Base-by-base conservation (phyloP, 2,797 vertebrate genomes). In the Sebastes aleutianus region DNA sequence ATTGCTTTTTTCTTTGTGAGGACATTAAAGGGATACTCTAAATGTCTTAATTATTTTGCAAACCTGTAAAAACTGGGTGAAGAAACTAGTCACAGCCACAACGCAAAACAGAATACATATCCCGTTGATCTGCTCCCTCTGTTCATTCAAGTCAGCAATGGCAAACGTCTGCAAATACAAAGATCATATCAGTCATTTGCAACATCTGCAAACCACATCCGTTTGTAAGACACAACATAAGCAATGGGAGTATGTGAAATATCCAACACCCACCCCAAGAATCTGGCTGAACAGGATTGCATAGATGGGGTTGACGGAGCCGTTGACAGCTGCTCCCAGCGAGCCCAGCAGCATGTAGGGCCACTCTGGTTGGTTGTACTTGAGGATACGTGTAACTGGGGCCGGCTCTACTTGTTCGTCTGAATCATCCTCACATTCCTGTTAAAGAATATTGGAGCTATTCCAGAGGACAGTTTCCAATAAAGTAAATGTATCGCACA, bases 51-150 rank as follows among this genome's bases (percentile, higher is more conserved):
- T 74, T 53, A 22, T 61, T 5, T 26, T 11, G 5, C 2, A 78
- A 85, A 97, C 96, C 95, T 97, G 95, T 43, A 96, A 32, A 81
- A 96, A 96, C 82, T 96, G 95, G 26, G 94, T 94, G 64, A 97
- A 85, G 85, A 97, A 95, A 82, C 94, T 95, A 1, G 75, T 22
- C 20, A 88, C 76, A 3, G 94, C 96, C 58, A 97, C 91, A 2
- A 93, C 24, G 61, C 95, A 94, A 87, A 97, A 97, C 66, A 96
- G 87, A 76, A 96, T 3, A 78, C 96, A 97, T 50, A 95, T 94
- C 3, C 85, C 85, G 11, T 96, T 80, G 56, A 97, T 96, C 77
- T 96, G 89, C 53, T 78, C 8, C 56, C 71, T 95, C 85, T 97
- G 96, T 64, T 95, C 39, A 2, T 81, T 75, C 72, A 90, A 9